Conservation (phyloP, 2,113 vertebrate genomes). For the Nothoprocta pentlandii region DNA sequence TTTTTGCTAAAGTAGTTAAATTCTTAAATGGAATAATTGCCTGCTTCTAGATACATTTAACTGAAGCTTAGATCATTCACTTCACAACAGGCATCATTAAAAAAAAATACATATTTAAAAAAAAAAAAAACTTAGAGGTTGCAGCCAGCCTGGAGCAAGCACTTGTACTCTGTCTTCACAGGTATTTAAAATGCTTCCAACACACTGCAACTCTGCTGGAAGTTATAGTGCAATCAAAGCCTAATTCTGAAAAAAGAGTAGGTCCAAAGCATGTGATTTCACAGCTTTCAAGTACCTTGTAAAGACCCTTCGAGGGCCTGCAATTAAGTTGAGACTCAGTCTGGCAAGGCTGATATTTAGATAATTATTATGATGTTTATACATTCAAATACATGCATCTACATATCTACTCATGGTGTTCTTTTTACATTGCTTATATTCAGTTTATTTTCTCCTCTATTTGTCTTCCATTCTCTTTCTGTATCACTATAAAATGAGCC, state of each 20-base stretch:
- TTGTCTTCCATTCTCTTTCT: background rate
- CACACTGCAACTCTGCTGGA: background rate
- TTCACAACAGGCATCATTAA: background rate
- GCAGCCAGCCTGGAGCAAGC: background rate
- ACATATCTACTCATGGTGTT: background rate
- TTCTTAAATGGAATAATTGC: background rate
- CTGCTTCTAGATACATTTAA: background rate
- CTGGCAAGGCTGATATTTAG: background rate
- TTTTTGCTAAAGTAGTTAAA: background rate
- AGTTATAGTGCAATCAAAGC: background rate
- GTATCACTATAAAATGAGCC: background rate
- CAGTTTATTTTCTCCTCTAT: background rate
- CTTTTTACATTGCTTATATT: background rate
- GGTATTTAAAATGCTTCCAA: background rate
- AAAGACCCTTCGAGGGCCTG: background rate
- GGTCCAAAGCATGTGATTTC: background rate
- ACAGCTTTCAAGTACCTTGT: background rate
- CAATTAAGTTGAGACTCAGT: background rate
- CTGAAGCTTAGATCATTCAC: background rate
- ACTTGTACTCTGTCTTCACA: background rate
- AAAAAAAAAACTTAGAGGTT: accelerated
- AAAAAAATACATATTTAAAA: background rate
- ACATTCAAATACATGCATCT: background rate
- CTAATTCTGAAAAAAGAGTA: background rate
- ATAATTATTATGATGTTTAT: background rate